Evolutionary conservation across 1,140 invertebrate genomes (phyloP).

Genomic region (Hydropsyche tenuis): DNA sequence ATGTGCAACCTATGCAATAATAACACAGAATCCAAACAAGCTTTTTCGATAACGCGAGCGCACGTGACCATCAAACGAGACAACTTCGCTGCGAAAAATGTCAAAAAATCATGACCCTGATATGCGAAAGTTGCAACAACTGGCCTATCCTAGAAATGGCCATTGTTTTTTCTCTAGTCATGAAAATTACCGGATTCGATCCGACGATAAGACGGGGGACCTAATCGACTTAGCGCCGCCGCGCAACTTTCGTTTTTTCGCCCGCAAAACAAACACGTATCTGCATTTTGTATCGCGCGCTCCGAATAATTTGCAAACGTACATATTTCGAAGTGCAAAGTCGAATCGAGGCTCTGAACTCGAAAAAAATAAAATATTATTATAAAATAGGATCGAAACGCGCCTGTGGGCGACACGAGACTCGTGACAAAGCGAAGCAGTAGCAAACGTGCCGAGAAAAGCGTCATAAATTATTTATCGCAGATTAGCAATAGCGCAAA

Average conservation of each 20-base stretch:
- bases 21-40: too few species aligned
- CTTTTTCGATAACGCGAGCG: too few species aligned
- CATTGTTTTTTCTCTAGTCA: conserved; percentile 1
- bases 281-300: background rate
- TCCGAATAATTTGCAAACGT: conserved; percentile 24
- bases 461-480: conserved; percentile 12
- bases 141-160: background rate
- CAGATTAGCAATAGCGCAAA: background rate
- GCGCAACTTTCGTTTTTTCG: conserved; percentile 10
- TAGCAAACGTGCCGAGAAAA: conserved; percentile 19
- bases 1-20: too few species aligned
- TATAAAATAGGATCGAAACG: conserved; percentile 9
- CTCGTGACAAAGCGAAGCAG: conserved; percentile 24
- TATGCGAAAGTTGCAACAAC: too few species aligned
- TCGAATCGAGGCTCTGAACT: background rate
- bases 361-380: conserved; percentile 2
- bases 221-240: conserved; percentile 3
- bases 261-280: background rate
- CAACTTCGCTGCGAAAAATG: too few species aligned
- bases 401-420: conserved; percentile 22
- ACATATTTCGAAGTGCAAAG: background rate
- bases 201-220: background rate
- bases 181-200: background rate
- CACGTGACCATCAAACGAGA: too few species aligned
- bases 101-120: too few species aligned